Base-by-base conservation (phyloP, 1,140 invertebrate species). In the Drosophila pectinifera region DNA sequence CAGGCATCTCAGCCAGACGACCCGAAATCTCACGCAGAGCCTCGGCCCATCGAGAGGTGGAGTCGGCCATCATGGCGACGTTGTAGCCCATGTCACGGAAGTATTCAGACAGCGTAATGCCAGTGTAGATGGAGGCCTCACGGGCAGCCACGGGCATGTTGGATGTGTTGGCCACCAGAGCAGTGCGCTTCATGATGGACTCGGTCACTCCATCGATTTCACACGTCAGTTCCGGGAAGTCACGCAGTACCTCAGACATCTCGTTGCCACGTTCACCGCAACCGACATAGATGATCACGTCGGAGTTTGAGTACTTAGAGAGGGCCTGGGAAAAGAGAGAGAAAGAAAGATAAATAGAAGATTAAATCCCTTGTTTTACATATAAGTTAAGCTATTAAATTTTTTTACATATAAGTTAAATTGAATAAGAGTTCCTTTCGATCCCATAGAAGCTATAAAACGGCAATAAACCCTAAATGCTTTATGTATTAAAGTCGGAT, bases 71-170 rank as follows among this genome's bases (percentile, higher is more conserved):
- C 99, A 99, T 99, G 51, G 99, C 98, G 38, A 99, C 99, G 92
- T 99, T 98, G 94, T 99, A 99, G 92, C 99, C 99, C 99, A 99
- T 99, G 93, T 99, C 98, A 91, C 96, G 94, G 95, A 99, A 99
- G 93, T 99, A 99, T 93, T 99, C 98, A n/a, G 98, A 99, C 2
- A 99, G 93, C 0, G 98, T 99, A 92, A 99, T 99, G 92, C 98
- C 97, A 0, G 99, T 99, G 92, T 99, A 99, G 93, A 99, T 99
- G 82, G 98, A 99, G 85, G 99, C 99, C 94, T 99, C 99, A 93
- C 99, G 96, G 93, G 99, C 99, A 93, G 99, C 99, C 49, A 99
- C 99, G 93, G 99, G 99, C 99, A 99, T 99, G 95, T 99, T 99
- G 57, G 99, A 99, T 28, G 99, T 99, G 93, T 99, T 99, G 78